phyloP scores from a whole-genome alignment of 2,113 vertebrate genomes.

The Guaruba guarouba region DNA sequence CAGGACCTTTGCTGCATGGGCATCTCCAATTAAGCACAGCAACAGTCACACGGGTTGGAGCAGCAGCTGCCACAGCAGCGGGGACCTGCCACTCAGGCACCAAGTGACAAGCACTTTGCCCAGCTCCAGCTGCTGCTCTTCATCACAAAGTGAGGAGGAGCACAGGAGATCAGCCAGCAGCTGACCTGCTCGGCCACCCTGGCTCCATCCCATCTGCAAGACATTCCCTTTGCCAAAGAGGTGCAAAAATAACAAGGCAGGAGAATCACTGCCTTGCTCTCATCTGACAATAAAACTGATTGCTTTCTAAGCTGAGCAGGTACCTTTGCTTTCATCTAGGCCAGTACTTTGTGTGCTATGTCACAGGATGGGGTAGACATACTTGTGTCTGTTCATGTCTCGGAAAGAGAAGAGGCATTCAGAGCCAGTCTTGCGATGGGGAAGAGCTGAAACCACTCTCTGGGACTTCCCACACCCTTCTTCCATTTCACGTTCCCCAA shows the following conservation, averaged over 20 bases:
- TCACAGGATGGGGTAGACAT: not conserved
- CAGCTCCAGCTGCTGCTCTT: not conserved
- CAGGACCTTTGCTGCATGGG: not conserved
- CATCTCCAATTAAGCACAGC: not conserved
- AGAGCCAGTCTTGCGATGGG: not conserved
- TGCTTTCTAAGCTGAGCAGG: not conserved
- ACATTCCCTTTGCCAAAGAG: not conserved
- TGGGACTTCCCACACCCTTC: not conserved
- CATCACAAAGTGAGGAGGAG: not conserved
- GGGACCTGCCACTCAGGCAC: not conserved
- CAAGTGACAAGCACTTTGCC: not conserved
- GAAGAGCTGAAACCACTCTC: not conserved
- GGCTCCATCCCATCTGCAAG: not conserved
- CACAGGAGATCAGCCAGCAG: not conserved
- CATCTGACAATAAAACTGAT: not conserved
- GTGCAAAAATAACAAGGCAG: not conserved
- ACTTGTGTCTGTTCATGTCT: rapidly evolving
- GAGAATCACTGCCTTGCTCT: not conserved
- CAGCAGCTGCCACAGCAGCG: not conserved
- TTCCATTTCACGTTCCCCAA: no score
- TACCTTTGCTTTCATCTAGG: rapidly evolving
- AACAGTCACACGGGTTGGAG: rapidly evolving
- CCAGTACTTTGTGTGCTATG: not conserved
- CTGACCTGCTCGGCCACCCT: not conserved
- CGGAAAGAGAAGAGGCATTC: not conserved